A percentile compares a stretch with the other conserved stretches of the same genome.
Conservation (phyloP, 2,113 vertebrate genomes). For the Acanthisitta chloris region DNA sequence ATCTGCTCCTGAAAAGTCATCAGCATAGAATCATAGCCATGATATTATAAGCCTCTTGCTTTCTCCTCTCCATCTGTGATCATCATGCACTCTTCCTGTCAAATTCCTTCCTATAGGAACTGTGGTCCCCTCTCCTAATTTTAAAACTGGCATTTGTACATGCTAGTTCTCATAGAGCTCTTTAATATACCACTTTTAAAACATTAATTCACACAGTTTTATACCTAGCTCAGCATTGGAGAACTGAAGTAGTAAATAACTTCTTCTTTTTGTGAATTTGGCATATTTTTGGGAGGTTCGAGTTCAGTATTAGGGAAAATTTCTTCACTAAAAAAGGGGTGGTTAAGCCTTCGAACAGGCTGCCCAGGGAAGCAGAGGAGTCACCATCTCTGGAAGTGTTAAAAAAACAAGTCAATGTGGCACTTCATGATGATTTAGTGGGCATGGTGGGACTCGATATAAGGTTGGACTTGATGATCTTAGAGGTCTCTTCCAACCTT, state of each 20-base stretch:
- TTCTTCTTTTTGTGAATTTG: neutral
- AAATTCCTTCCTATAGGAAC: neutral
- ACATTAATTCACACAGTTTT: neutral
- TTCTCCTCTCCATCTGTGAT: neutral
- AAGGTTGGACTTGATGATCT: neutral
- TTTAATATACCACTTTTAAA: neutral
- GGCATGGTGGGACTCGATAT: accelerated
- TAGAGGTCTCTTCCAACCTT: neutral
- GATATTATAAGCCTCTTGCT: neutral
- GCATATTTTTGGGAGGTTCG: neutral
- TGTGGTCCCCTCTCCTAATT: neutral
- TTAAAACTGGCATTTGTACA: neutral
- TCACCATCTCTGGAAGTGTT: neutral
- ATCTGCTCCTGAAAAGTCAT: neutral
- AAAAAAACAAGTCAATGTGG: neutral
- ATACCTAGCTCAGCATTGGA: neutral
- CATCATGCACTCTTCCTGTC: neutral
- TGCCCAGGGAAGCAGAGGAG: neutral
- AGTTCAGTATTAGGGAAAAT: neutral
- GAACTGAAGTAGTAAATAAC: neutral
- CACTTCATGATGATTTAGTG: neutral
- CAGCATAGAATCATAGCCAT: neutral
- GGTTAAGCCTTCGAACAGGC: neutral
- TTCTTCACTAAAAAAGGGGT: neutral
- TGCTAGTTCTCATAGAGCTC: neutral